Conservation (phyloP, 2,888 invertebrate species). For the Panzeria rudis region DNA sequence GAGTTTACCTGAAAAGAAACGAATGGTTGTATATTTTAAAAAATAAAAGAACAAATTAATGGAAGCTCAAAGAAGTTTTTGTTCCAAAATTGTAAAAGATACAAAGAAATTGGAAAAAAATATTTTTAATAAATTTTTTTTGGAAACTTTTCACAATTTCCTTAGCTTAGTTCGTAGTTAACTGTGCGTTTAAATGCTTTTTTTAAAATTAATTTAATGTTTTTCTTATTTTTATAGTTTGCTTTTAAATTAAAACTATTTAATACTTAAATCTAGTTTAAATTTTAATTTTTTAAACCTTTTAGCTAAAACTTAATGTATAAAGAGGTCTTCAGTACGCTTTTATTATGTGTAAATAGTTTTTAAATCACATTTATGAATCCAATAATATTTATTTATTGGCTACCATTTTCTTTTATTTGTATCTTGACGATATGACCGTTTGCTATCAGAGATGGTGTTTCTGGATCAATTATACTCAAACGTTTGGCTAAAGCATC, state of each 20-base stretch:
- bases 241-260: constrained; percentile 49
- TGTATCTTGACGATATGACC: constrained; percentile 67
- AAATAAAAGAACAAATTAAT: constrained; percentile 56
- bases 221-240: neutral
- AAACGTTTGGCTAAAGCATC: constrained; percentile 72
- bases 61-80: constrained; percentile 60
- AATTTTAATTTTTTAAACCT: constrained; percentile 28
- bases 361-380: constrained; percentile 10
- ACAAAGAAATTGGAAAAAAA: neutral
- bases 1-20: constrained; percentile 13
- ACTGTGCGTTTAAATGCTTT: constrained; percentile 55
- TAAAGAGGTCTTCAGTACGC: constrained; percentile 76
- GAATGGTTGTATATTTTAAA: neutral
- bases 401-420: constrained; percentile 69
- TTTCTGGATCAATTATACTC: constrained; percentile 71
- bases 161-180: neutral
- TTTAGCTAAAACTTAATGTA: constrained; percentile 65
- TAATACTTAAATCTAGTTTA: constrained; percentile 54
- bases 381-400: constrained; percentile 37
- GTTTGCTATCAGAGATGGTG: constrained; percentile 72
- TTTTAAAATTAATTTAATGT: constrained; percentile 26
- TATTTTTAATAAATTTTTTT: constrained; percentile 8
- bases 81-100: constrained; percentile 1
- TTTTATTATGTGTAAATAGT: constrained; percentile 59
- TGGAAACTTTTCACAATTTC: constrained; percentile 1